A percentile compares a stretch with the other conserved stretches of the same genome.
phyloP scores from a whole-genome alignment of 2,888 invertebrate genomes.

The Aphodius sticticus region DNA sequence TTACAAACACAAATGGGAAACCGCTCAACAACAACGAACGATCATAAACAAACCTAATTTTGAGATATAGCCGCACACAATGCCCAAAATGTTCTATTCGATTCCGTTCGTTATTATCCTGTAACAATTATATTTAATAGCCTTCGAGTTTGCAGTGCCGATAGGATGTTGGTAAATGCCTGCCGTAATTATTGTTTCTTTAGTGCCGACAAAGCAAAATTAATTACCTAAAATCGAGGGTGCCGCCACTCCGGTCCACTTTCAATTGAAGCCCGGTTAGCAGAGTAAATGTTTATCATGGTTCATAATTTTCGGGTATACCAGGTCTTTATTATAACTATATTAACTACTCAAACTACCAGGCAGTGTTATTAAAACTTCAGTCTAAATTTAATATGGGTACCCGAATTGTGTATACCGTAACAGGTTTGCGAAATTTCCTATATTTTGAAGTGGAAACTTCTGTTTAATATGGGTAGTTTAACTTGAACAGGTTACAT shows the following conservation, averaged over 20 bases:
- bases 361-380: background rate
- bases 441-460: too few relatives aligned
- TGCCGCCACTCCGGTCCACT: background rate
- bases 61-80: background rate
- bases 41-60: background rate
- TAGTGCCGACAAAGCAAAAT: background rate
- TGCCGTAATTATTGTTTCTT: background rate
- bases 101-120: background rate
- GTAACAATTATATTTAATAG: slow-evolving; percentile 4
- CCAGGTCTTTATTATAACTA: background rate
- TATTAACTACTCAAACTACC: background rate
- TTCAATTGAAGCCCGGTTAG: background rate
- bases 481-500: too few relatives aligned
- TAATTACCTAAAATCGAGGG: slow-evolving; percentile 4
- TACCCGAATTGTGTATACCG: background rate
- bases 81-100: background rate
- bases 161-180: background rate
- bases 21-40: background rate
- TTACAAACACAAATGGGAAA: background rate
- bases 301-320: background rate
- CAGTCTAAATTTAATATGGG: background rate
- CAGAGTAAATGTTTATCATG: background rate
- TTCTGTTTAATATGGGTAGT: too few relatives aligned
- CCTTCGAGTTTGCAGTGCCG: background rate
- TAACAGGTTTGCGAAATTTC: too few relatives aligned